Base-by-base conservation (phyloP, 2,888 invertebrate genomes). In the Odontothrips loti region DNA sequence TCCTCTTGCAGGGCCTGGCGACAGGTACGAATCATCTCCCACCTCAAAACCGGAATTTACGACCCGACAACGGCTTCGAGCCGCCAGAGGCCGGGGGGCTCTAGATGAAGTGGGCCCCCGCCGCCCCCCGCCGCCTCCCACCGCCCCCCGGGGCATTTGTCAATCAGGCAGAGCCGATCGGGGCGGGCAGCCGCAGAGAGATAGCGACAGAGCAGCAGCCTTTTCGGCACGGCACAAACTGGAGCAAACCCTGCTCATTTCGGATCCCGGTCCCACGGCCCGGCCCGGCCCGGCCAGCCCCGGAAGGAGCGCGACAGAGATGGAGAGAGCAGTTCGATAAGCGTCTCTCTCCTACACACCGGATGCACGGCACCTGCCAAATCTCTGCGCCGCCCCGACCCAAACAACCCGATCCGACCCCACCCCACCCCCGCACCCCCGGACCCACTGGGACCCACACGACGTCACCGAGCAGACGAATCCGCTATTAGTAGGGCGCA, bases 81-180 rank as follows among this genome's bases (percentile, higher is more conserved):
- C 58, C 58, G 58, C 15, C 17, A 11, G n/a, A 58, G 58, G n/a
- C 20, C 11, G 17, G n/a, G 58, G 58, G n/a, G 58, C 58, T 58
- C 20, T 58, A 6, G n/a, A n/a, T n/a, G n/a, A n/a, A n/a, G 58
- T 20, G 58, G n/a, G 58, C 58, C 34, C 34, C 34, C 34, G 58
- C 58, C 17, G 58, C 17, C 58, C 10, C 58, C 17, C n/a, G n/a
- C 17, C 51, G 51, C 51, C 48, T 48, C 10, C 48, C 12, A 9
- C 48, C 12, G 48, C 48, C 48, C 48, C 48, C 17, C 51, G 51
- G 47, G 82, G 83, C 51, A 47, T 79, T 81, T 79, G 81, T 80
- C 81, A 80, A 58, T 58, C 34, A 43, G 34, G 34, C 34, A 6
- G 34, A 43, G 34, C 34, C 34, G 34, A 43, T 43, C 58, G 58